Evolutionary conservation across 2,888 invertebrate genomes (phyloP).

Genomic region (Chloroclysta siterata): DNA sequence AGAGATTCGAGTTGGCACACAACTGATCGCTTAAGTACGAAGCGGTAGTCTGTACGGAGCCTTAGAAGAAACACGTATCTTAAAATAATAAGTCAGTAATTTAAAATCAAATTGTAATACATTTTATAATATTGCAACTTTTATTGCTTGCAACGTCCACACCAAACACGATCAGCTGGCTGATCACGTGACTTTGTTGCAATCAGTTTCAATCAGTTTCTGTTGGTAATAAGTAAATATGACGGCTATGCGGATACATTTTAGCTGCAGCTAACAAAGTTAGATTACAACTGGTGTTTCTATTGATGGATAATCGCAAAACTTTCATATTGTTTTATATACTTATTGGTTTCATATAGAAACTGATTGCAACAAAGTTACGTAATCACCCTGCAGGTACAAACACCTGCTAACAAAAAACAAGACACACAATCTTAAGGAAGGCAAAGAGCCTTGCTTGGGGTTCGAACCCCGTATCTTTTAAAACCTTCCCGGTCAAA

Average conservation of each 20-base stretch:
- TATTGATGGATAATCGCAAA: no score
- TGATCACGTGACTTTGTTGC: no score
- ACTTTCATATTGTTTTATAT: no score
- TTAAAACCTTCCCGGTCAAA: not conserved
- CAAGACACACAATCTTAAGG: slow-evolving; percentile 29
- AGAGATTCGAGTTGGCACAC: slow-evolving; percentile 51
- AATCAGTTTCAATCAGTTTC: no score
- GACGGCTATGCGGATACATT: no score
- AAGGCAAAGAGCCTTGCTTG: not conserved
- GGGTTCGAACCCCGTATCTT: slow-evolving; percentile 6
- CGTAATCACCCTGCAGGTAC: no score
- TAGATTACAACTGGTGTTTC: no score
- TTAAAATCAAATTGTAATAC: slow-evolving; percentile 48
- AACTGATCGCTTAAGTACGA: slow-evolving; percentile 53
- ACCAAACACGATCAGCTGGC: slow-evolving; percentile 66
- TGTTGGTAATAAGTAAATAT: no score
- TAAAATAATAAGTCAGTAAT: slow-evolving; percentile 56
- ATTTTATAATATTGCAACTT: slow-evolving; percentile 67
- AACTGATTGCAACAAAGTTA: no score
- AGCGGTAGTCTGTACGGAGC: slow-evolving; percentile 52
- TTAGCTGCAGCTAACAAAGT: no score
- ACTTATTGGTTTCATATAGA: no score
- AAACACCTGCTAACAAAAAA: slow-evolving; percentile 20
- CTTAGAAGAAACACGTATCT: slow-evolving; percentile 55
- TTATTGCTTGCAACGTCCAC: slow-evolving; percentile 69